These are phyloP conservation scores for Tethea ocularis DNA, from an alignment of 2,888 invertebrate species.

Conservation along the genomic window DNA sequence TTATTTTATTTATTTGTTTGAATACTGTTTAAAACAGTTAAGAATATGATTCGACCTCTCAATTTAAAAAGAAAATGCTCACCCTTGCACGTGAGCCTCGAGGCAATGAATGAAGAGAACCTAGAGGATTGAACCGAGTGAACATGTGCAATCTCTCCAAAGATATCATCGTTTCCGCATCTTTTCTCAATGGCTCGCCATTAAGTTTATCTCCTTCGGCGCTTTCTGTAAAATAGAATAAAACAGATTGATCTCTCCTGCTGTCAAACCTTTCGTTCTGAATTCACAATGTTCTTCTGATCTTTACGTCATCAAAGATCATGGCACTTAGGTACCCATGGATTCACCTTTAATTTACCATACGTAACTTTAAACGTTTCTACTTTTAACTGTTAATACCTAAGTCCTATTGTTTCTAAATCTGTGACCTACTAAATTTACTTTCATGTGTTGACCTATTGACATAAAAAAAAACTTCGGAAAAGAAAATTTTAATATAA, in stretches of 20 bases:
- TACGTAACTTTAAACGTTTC: no score
- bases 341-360: no score
- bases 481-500: no score
- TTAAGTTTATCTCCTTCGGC: constrained; percentile 86
- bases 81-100: constrained; percentile 85
- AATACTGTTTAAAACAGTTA: no score
- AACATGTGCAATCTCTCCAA: constrained; percentile 89
- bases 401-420: no score
- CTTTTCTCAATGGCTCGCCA: constrained; percentile 85
- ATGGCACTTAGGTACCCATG: no score
- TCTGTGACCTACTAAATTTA: no score
- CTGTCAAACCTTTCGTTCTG: neutral
- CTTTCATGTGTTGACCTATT: no score
- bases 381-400: no score
- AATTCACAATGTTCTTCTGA: neutral
- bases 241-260: neutral
- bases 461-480: no score
- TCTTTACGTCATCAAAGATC: neutral
- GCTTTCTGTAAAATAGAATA: constrained; percentile 61
- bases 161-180: constrained; percentile 88
- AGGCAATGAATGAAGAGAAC: constrained; percentile 88
- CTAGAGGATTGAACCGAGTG: constrained; percentile 90
- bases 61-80: constrained; percentile 24
- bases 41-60: no score
- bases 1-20: no score